A percentile compares a stretch with the other conserved stretches of the same genome.
phyloP scores from a whole-genome alignment of 2,888 invertebrate genomes.

The Lycaena phlaeas region DNA sequence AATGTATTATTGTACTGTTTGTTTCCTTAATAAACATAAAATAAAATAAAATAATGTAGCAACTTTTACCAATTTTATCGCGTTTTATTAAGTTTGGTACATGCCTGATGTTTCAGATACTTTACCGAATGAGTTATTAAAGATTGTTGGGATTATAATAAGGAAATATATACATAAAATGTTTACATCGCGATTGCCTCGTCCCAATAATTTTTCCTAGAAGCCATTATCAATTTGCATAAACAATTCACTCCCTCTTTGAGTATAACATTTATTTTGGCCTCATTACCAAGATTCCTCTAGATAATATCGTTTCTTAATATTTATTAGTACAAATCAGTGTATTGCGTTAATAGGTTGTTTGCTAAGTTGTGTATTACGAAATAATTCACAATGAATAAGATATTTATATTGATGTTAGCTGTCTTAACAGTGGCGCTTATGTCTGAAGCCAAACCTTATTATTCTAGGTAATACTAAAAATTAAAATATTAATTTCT shows the following conservation, averaged over 20 bases:
- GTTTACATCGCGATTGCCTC: background rate
- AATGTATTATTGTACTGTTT: too few species aligned
- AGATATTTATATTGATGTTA: background rate
- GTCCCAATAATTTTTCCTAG: background rate
- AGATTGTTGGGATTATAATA: too few species aligned
- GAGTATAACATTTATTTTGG: background rate
- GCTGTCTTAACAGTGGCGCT: background rate
- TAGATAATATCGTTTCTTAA: background rate
- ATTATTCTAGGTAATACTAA: constrained; percentile 3
- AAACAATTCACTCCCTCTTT: constrained; percentile 2
- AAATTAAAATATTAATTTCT: too few species aligned
- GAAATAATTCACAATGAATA: background rate
- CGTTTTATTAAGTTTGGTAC: too few species aligned
- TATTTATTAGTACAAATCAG: constrained; percentile 1
- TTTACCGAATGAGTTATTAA: too few species aligned
- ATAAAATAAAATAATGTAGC: too few species aligned
- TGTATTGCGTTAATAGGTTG: background rate
- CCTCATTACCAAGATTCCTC: background rate
- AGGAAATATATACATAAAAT: background rate
- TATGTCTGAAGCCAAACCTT: background rate
- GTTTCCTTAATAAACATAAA: too few species aligned
- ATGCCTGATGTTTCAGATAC: too few species aligned
- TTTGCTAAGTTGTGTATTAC: background rate
- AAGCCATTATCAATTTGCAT: background rate
- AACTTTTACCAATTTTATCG: too few species aligned